Conservation (phyloP, 2,113 vertebrate genomes). For the Pteruthius melanotis region DNA sequence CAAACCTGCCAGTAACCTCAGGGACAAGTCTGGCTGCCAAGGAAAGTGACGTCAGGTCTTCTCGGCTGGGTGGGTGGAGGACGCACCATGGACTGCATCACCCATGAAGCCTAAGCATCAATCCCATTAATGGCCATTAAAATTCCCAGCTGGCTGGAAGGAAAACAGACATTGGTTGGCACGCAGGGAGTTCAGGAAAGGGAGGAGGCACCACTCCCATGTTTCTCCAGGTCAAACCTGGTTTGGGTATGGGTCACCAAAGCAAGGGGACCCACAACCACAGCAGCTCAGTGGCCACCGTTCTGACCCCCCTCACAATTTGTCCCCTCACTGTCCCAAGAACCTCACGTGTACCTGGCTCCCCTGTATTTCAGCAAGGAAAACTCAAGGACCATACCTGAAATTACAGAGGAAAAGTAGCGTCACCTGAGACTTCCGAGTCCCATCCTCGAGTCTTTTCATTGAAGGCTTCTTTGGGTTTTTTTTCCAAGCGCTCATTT, state of each 20-base stretch:
- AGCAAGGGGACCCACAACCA: background rate
- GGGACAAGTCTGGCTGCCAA: background rate
- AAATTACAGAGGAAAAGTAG: background rate
- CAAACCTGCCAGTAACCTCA: background rate
- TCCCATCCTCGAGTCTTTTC: background rate
- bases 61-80: background rate
- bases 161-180: background rate
- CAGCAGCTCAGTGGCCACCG: rapidly evolving
- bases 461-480: background rate
- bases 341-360: rapidly evolving
- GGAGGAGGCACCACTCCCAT: background rate
- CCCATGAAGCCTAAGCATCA: background rate
- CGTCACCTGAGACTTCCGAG: background rate
- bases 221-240: background rate
- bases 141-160: background rate
- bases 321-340: background rate
- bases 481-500: conserved; percentile 9
- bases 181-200: background rate
- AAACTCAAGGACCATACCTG: background rate
- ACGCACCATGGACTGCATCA: background rate
- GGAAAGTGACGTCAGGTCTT: rapidly evolving
- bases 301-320: rapidly evolving
- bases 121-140: background rate
- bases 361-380: background rate
- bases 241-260: background rate